Evolutionary conservation across 2,113 vertebrate species (phyloP), one percentile per base, ranked within the genome.

Genomic region (Hydrolagus affinis): DNA sequence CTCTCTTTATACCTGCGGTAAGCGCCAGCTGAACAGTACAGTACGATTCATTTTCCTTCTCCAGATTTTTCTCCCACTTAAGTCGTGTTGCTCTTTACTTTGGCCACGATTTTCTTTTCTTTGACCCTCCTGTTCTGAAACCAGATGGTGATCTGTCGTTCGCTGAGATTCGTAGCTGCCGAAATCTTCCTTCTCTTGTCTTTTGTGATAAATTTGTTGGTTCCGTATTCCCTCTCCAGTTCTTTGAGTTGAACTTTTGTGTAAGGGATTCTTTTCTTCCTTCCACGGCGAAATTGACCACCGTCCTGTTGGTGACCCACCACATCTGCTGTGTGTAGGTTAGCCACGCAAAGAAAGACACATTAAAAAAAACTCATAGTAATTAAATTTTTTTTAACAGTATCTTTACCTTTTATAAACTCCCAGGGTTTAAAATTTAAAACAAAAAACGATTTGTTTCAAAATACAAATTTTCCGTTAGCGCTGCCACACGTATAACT

Each of bases 131-230:
- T 89, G 90, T 98, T 98, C 88, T 98, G 97, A 94, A 98, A 98
- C 97, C 97, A 98, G 89, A 98, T 98, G 88, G 97, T 98, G 89
- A 98, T 97, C 89, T 98, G 97, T 30, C 96, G 92, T 91, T 98
- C 97, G 0, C 94, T 96, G 75, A 98, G 93, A 90, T 94, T 96
- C 90, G 96, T 98, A 85, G 89, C 91, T 1, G 95, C 94, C 0
- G 96, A 95, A 88, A 98, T 97, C 93, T 96, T 97, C 90, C 96
- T 94, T 88, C 97, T 92, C 92, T 97, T 98, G 91, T 98, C 96
- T 89, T 97, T 98, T 86, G 96, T 98, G 92, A 98, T 96, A 92
- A 98, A 98, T 86, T 97, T 98, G 92, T 95, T 97, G 87, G 94
- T 93, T 0, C 93, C 93, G 74, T 97, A 98, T 68, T 98, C 97